Conservation (phyloP, 2,113 vertebrate genomes). For the Eretmochelys imbricata region DNA sequence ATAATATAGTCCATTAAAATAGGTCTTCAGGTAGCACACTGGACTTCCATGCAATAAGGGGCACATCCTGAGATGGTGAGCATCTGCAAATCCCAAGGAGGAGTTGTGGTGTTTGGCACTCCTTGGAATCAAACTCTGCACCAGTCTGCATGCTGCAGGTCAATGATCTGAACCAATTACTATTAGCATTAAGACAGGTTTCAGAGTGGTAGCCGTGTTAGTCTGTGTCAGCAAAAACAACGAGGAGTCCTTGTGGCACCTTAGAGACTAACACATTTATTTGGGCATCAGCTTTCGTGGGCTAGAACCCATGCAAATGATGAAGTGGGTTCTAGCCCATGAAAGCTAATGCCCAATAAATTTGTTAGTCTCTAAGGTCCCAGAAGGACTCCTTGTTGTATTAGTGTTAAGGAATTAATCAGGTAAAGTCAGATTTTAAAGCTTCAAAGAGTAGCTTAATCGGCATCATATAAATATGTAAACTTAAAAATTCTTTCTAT, state of each 20-base stretch:
- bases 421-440: background rate
- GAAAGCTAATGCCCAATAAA: no score
- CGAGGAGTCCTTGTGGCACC: no score
- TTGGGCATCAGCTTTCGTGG: no score
- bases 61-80: background rate
- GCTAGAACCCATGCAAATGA: no score
- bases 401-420: background rate
- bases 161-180: background rate
- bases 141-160: rapidly evolving
- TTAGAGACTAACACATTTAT: no score
- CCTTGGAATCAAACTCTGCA: rapidly evolving
- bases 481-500: background rate
- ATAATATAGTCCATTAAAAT: background rate
- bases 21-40: background rate
- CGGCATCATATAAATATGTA: background rate
- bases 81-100: background rate
- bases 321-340: no score
- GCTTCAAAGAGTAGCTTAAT: rapidly evolving
- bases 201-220: no score
- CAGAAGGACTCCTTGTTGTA: background rate
- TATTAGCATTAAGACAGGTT: background rate
- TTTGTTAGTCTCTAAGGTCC: no score
- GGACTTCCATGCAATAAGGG: background rate
- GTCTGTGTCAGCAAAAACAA: no score
- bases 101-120: rapidly evolving